These are phyloP conservation scores for Arctocebus calabarensis DNA, from an alignment of 2,797 vertebrate species.

Conservation along the genomic window DNA sequence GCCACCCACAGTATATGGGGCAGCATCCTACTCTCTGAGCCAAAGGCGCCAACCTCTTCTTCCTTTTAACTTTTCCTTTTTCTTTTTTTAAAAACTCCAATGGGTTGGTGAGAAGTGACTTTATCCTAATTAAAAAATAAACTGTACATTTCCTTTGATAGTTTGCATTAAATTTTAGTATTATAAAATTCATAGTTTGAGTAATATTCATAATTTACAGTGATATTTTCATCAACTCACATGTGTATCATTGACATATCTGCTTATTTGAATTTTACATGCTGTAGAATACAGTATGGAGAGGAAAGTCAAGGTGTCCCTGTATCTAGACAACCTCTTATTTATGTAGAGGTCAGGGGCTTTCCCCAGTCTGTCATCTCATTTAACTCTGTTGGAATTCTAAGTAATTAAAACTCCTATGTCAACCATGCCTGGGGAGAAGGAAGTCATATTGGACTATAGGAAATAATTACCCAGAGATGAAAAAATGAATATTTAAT, in stretches of 20 bases:
- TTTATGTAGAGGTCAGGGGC: background rate
- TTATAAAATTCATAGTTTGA: background rate
- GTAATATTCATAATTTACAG: background rate
- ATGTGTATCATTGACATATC: background rate
- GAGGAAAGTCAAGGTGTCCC: background rate
- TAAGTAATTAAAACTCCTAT: background rate
- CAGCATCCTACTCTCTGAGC: too few relatives aligned
- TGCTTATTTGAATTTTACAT: background rate
- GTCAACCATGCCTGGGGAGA: background rate
- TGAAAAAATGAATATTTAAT: too few relatives aligned
- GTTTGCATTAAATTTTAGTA: background rate
- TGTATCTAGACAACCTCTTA: background rate
- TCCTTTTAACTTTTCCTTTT: too few relatives aligned
- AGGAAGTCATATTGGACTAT: background rate
- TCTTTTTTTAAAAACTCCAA: too few relatives aligned
- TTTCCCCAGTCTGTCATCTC: background rate
- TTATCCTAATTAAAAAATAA: background rate
- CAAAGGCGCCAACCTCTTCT: too few relatives aligned
- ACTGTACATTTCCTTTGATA: background rate
- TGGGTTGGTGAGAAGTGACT: constrained; percentile 65
- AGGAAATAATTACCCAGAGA: background rate
- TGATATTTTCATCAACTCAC: background rate
- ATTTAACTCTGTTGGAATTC: background rate
- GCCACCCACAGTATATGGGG: too few relatives aligned
- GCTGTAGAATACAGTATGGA: background rate